Conservation (phyloP, 2,888 invertebrate species). For the Thyatira batis region DNA sequence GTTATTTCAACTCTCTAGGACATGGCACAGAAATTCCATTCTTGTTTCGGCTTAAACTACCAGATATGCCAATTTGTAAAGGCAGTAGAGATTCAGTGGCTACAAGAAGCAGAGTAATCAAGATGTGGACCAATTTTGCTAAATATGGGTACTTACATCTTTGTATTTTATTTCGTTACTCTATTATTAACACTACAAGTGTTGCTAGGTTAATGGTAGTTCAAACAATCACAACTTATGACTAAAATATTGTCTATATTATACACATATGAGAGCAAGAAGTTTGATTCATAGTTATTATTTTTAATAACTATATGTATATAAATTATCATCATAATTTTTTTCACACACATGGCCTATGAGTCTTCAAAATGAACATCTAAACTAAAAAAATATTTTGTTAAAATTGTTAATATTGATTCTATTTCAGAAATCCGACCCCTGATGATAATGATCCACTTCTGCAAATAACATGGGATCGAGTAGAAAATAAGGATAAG, state of each 20-base stretch:
- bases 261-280: too few relatives aligned
- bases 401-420: not conserved
- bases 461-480: constrained; percentile 70
- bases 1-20: constrained; percentile 57
- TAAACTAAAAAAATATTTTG: not conserved
- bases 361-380: too few relatives aligned
- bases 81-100: constrained; percentile 62
- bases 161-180: constrained; percentile 1
- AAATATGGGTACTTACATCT: constrained; percentile 64
- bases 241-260: too few relatives aligned
- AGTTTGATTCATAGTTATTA: too few relatives aligned
- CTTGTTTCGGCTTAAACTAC: constrained; percentile 54
- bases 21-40: constrained; percentile 69
- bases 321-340: too few relatives aligned
- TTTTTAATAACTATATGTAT: too few relatives aligned
- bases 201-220: not conserved
- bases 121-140: constrained; percentile 79
- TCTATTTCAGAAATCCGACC: constrained; percentile 67
- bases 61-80: constrained; percentile 40
- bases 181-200: not conserved
- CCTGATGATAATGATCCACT: constrained; percentile 63
- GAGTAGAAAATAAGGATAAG: constrained; percentile 58
- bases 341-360: too few relatives aligned
- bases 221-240: too few relatives aligned
- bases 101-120: constrained; percentile 61